phyloP scores from a whole-genome alignment of 1,140 invertebrate genomes.

The Pogonus chalceus region DNA sequence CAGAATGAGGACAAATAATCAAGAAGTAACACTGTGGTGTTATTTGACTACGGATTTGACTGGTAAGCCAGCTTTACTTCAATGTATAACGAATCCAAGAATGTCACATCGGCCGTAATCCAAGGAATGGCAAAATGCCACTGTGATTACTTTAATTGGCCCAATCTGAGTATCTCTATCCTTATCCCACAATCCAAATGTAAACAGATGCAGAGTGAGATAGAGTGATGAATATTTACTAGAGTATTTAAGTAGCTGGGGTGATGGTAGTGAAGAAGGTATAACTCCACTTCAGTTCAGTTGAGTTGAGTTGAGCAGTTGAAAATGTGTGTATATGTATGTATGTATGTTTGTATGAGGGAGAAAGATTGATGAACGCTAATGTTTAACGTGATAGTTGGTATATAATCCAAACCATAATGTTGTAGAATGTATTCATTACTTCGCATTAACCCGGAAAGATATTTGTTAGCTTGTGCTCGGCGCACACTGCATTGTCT shows the following conservation, averaged over 20 bases:
- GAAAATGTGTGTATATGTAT: constrained; percentile 3
- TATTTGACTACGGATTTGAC: constrained; percentile 1
- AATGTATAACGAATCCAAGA: not conserved
- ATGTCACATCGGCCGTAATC: not conserved
- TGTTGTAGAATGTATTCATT: constrained; percentile 36
- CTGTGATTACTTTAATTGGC: constrained; percentile 5
- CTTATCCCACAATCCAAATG: not conserved
- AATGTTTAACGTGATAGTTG: constrained; percentile 31
- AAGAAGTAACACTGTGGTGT: no score
- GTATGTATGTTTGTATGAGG: constrained; percentile 12
- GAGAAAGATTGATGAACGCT: constrained; percentile 29
- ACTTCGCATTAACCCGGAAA: constrained; percentile 31
- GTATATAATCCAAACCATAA: constrained; percentile 35
- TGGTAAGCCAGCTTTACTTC: not conserved
- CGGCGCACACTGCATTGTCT: no score
- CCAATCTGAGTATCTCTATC: not conserved
- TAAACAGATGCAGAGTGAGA: not conserved
- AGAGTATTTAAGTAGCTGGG: no score
- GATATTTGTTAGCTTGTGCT: constrained; percentile 30
- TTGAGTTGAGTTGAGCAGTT: not conserved
- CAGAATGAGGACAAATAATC: no score
- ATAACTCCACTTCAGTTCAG: no score
- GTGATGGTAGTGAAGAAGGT: no score
- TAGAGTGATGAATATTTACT: no score
- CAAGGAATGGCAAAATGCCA: not conserved